Evolutionary conservation across 64 coral and sea anemone species (phyloP).

Genomic region (Acropora tenuis): DNA sequence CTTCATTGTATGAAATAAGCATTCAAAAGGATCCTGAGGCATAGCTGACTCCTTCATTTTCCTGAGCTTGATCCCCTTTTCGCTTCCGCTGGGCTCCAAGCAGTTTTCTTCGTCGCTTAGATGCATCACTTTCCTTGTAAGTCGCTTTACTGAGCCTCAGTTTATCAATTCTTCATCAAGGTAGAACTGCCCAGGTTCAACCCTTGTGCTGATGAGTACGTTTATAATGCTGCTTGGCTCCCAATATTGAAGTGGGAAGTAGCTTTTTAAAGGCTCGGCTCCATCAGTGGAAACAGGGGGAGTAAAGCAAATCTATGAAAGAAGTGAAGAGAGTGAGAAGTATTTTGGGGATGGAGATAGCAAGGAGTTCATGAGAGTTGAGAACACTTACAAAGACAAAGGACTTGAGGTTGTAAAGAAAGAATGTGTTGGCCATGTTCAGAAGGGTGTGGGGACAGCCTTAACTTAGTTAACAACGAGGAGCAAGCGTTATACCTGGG

Average conservation of each 20-base stretch:
- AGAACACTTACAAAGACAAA: constrained; percentile 8
- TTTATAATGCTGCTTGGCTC: constrained; percentile 23
- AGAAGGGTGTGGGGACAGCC: neutral
- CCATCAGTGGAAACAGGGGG: too few species aligned
- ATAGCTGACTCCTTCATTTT: constrained; percentile 26
- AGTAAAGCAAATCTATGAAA: too few species aligned
- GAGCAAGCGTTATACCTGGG: too few species aligned
- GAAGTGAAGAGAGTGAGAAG: neutral
- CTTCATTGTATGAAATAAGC: neutral
- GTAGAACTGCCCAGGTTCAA: constrained; percentile 36
- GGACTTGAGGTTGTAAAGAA: neutral
- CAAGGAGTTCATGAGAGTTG: neutral
- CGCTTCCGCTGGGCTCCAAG: neutral
- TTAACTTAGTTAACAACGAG: neutral
- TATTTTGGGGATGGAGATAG: constrained; percentile 17
- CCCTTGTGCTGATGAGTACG: neutral
- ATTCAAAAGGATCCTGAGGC: constrained; percentile 21
- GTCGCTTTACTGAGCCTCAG: constrained; percentile 2
- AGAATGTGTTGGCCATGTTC: neutral
- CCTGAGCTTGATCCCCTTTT: constrained; percentile 4
- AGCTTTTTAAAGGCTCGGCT: neutral
- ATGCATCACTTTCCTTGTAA: neutral
- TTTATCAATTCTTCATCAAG: neutral
- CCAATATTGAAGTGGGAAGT: constrained; percentile 45
- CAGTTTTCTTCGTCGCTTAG: constrained; percentile 12